Base-by-base conservation (phyloP, 2,113 vertebrate species). In the Chamaetylas fuelleborni region DNA sequence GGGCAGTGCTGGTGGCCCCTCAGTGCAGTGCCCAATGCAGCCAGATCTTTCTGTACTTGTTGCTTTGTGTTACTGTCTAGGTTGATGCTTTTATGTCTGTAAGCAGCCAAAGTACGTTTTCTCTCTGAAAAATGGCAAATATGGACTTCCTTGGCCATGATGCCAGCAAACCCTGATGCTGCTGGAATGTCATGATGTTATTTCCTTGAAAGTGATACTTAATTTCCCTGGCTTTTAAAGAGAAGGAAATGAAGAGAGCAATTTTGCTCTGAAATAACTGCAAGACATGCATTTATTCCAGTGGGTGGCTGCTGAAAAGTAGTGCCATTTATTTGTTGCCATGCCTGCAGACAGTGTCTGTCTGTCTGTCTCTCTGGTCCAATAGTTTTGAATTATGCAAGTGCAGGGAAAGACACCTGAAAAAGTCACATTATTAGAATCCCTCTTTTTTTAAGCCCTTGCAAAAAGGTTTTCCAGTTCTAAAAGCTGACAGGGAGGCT, bases 261-360 rank as follows among this genome's bases (percentile, higher is more conserved):
- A 69, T 92, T 94, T 88, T 69, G 38, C 66, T 86, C 42, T 73
- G 93, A 86, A 81, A 73, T 89, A 87, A 86, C 88, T 91, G 71
- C 48, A 92, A 95, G 89, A 78, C 50, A 8, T 40, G 54, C 90
- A 78, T 67, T 97, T 93, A 93, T 43, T 94, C 79, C 90, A 88
- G 85, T 78, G 76, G 85, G 82, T 1, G 20, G 88, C 88, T 95
- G 74, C 50, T 92, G 74, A 92, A 88, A 94, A 92, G 79, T 40
- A 90, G 74, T 91, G 76, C 43, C 85, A 90, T 93, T 91, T 95
- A 72, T 82, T 77, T 94, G 93, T 96, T 95, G 79, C 95, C 88
- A 94, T 94, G 96, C 92, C 96, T 92, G 90, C 90, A 96, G 94
- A 95, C 93, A 77, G 54, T 23, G 70, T 74, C 78, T 92, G 89